Conservation (phyloP, 1,140 invertebrate species). For the Dolichoris vasculosae region DNA sequence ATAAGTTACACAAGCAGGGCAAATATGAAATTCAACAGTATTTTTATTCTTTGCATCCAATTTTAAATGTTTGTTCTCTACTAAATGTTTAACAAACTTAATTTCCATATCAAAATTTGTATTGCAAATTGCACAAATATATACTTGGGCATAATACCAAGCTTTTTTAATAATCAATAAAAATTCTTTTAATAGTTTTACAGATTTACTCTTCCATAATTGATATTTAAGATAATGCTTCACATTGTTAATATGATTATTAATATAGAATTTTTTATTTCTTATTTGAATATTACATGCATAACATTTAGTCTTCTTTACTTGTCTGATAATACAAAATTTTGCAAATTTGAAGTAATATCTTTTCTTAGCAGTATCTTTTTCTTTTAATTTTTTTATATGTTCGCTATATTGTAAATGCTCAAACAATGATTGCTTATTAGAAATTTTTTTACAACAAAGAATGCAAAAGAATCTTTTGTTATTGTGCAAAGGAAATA, state of each 20-base stretch:
- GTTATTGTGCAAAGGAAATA: not conserved
- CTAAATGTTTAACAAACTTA: slow-evolving; percentile 55
- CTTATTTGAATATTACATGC: slow-evolving; percentile 36
- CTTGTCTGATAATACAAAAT: slow-evolving; percentile 29
- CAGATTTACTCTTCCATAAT: slow-evolving; percentile 7
- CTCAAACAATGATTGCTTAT: slow-evolving; percentile 28
- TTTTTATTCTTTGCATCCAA: slow-evolving; percentile 7
- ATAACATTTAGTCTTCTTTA: slow-evolving; percentile 42
- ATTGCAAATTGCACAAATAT: slow-evolving; percentile 53
- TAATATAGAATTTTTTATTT: slow-evolving; percentile 37
- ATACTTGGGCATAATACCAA: slow-evolving; percentile 57
- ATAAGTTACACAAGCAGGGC: slow-evolving; percentile 55
- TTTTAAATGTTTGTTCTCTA: slow-evolving; percentile 38
- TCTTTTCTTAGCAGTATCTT: not conserved
- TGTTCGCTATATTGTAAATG: slow-evolving; percentile 33
- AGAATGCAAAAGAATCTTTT: not conserved
- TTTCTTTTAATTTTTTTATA: slow-evolving; percentile 10
- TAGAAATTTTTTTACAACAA: not conserved
- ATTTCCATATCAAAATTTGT: slow-evolving; percentile 34
- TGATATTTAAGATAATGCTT: slow-evolving; percentile 8
- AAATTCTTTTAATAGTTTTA: slow-evolving; percentile 21
- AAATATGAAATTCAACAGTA: slow-evolving; percentile 54
- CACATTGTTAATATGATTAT: slow-evolving; percentile 4
- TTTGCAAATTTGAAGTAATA: slow-evolving; percentile 35
- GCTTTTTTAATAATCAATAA: slow-evolving; percentile 31